Conservation (phyloP, 2,113 vertebrate genomes). For the Onychostruthus taczanowskii region DNA sequence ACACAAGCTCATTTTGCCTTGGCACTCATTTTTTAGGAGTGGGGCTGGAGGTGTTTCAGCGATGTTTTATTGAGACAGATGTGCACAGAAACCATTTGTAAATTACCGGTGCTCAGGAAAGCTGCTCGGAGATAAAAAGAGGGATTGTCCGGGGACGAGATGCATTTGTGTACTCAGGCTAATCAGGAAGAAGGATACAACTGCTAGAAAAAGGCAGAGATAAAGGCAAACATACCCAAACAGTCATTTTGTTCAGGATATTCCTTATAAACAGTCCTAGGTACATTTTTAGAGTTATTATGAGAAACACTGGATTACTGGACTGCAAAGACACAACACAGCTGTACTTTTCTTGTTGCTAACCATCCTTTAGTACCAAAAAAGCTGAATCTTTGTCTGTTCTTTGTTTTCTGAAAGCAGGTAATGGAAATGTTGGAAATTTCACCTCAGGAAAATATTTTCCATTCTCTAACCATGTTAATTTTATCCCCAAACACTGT, state of each 20-base stretch:
- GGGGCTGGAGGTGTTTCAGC: not conserved
- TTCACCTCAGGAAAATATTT: not conserved
- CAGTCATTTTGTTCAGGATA: not conserved
- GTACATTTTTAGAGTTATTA: not conserved
- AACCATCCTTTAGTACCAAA: not conserved
- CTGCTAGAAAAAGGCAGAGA: not conserved
- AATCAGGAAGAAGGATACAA: not conserved
- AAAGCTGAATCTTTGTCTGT: not conserved
- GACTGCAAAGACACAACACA: not conserved
- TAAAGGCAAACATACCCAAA: not conserved
- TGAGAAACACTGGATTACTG: not conserved
- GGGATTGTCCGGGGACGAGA: not conserved
- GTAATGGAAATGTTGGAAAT: not conserved
- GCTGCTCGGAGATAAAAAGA: not conserved
- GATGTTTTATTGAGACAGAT: not conserved
- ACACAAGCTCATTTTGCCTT: not conserved
- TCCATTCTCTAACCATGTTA: not conserved
- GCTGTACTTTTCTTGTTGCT: not conserved
- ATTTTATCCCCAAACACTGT: not conserved
- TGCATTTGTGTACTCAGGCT: not conserved
- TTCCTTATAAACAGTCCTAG: not conserved
- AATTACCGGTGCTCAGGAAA: not conserved
- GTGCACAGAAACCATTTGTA: not conserved
- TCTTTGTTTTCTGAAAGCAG: not conserved
- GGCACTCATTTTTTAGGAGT: not conserved